Conservation (phyloP, 30 jellyfish, hydroid and myxozoan species). For the Chrysaora quinquecirrha region DNA sequence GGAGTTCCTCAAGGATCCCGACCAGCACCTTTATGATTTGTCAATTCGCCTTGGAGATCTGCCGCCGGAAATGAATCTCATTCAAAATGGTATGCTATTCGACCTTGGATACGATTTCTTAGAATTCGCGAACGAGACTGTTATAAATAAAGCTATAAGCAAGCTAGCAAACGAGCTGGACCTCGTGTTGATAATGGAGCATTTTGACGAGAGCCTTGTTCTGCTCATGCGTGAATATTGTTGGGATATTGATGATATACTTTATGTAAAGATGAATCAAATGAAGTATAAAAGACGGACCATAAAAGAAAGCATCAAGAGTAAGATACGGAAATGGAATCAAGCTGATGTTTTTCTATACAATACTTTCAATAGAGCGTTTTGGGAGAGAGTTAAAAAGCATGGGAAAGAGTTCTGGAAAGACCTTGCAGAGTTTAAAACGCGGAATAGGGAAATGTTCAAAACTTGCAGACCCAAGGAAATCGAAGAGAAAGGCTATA, state of each 20-base stretch:
- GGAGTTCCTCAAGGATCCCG: conserved; percentile 93
- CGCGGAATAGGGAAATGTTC: conserved; percentile 60
- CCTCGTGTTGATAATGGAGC: conserved; percentile 84
- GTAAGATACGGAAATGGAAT: conserved; percentile 76
- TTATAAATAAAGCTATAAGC: conserved; percentile 33
- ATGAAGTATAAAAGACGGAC: conserved; percentile 58
- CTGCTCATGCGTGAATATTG: conserved; percentile 81
- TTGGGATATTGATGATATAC: conserved; percentile 88
- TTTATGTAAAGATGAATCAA: conserved; percentile 89
- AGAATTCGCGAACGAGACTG: conserved; percentile 69
- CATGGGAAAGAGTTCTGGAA: conserved; percentile 86
- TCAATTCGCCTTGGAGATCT: conserved; percentile 82
- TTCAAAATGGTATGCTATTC: conserved; percentile 95
- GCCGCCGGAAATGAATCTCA: conserved; percentile 83
- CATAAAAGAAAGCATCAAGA: conserved; percentile 20
- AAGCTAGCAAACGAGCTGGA: conserved; percentile 80
- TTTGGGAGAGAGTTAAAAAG: conserved; percentile 73
- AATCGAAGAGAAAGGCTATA: conserved; percentile 74
- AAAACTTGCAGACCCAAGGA: conserved; percentile 79
- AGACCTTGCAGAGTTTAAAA: conserved; percentile 73
- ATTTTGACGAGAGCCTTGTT: conserved; percentile 96
- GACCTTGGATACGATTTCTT: conserved; percentile 91
- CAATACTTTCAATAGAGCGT: conserved; percentile 76
- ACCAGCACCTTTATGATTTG: conserved; percentile 77
- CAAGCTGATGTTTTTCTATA: conserved; percentile 81